Percentiles rank a stretch among this genome's conserved stretches.
Conservation (phyloP, 2,113 vertebrate genomes). For the Tychaedon coryphoeus region DNA sequence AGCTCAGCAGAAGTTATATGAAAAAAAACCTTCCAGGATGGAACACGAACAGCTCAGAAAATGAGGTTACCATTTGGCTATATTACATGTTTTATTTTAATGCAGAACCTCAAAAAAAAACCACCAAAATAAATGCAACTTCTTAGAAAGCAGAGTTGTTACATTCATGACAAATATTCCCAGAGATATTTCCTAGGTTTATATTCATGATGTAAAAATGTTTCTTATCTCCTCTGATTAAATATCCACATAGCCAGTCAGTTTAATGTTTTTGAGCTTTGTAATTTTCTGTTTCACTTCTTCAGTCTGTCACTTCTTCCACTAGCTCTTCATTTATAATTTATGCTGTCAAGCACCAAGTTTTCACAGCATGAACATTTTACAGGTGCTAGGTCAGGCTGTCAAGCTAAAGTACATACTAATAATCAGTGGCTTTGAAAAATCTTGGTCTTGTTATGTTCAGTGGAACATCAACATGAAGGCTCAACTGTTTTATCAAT, state of each 20-base stretch:
- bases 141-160: background rate
- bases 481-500: background rate
- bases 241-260: background rate
- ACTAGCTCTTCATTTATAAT: conserved; percentile 68
- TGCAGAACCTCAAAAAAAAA: background rate
- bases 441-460: background rate
- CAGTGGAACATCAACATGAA: background rate
- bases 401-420: conserved; percentile 48
- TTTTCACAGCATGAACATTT: conserved; percentile 57
- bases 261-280: conserved; percentile 30
- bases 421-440: conserved; percentile 47
- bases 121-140: background rate
- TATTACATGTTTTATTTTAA: background rate
- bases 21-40: background rate
- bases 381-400: conserved; percentile 63
- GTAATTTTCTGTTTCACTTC: conserved; percentile 15
- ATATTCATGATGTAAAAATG: background rate
- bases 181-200: background rate
- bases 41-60: background rate
- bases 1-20: background rate
- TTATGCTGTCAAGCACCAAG: conserved; percentile 60
- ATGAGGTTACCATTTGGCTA: background rate
- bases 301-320: conserved; percentile 41
- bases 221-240: conserved; percentile 17
- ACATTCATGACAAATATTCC: background rate